Evolutionary conservation across 2,888 invertebrate species (phyloP).

Genomic region (Syritta pipiens): DNA sequence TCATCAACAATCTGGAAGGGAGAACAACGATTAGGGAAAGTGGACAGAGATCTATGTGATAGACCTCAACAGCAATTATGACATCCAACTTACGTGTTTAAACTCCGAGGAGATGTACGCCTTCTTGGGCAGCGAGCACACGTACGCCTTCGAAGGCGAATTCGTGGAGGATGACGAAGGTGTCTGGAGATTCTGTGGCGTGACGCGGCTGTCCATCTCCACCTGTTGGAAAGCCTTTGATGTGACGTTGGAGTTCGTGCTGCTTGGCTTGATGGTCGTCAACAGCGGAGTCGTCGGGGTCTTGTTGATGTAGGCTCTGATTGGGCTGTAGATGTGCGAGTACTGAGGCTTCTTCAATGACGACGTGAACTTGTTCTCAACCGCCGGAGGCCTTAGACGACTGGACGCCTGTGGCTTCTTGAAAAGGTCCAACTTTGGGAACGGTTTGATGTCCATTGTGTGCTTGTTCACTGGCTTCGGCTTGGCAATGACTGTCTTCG

Average conservation of each 20-base stretch:
- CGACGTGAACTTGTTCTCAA: conserved; percentile 67
- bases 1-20: conserved; percentile 75
- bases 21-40: not conserved
- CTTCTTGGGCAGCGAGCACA: conserved; percentile 75
- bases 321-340: conserved; percentile 78
- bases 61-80: not conserved
- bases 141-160: conserved; percentile 7
- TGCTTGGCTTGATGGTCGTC: conserved; percentile 73
- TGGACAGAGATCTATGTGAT: not conserved
- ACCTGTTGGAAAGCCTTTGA: conserved; percentile 73
- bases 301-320: conserved; percentile 79
- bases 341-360: conserved; percentile 71
- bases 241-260: conserved; percentile 60
- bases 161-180: not conserved
- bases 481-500: conserved; percentile 65
- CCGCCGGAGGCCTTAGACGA: conserved; percentile 44
- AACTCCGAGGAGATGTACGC: conserved; percentile 77
- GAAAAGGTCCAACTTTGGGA: conserved; percentile 72
- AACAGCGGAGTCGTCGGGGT: conserved; percentile 77
- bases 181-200: conserved; percentile 34
- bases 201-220: conserved; percentile 73
- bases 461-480: conserved; percentile 46
- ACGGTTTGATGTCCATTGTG: conserved; percentile 67
- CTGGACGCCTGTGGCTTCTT: conserved; percentile 69
- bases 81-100: conserved; percentile 74